Base-by-base conservation (phyloP, 2,797 vertebrate species). In the Pipistrellus nathusii region DNA sequence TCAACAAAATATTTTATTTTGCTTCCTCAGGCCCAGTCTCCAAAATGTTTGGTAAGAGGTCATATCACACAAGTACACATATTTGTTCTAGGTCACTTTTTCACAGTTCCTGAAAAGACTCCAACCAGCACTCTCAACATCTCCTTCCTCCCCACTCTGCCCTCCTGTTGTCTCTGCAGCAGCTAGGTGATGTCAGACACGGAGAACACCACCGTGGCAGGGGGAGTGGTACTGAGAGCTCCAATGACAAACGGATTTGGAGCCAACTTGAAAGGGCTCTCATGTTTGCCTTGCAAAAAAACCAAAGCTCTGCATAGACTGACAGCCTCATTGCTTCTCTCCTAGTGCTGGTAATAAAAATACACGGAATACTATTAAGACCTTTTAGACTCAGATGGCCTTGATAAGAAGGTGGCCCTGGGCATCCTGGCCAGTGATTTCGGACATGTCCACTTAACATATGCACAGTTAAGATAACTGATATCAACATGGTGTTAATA, bases 221-320 rank as follows among this genome's bases (percentile, higher is more conserved):
- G 71, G 80, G 68, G 7, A 38, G 44, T 32, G 73, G 64, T n/a
- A 38, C 44, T 41, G 20, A 20, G 51, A n/a, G 11, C 46, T 85
- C 21, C 2, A 89, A 25, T 20, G 77, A 89, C 90, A 90, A 77
- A 81, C 32, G 86, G 66, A 90, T 51, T 14, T 87, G 72, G n/a
- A 84, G 76, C 53, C 48, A 51, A 4, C 59, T 32, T 90, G 93
- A 92, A 89, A 94, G 73, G 44, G 38, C 91, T 88, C 73, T 81
- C 53, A 38, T 25, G 82, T 93, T 46, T 64, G 83, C 92, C 53
- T 32, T 83, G 86, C 81, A 83, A 11, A 46, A 80, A 66, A 76
- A 81, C n/a, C 27, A 27, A 44, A 85, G 32, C 59, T 93, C 55
- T 81, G 6, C 35, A 38, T 23, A 82, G 55, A 81, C 57, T 55